A percentile compares a stretch with the other conserved stretches of the same genome.
Evolutionary conservation across 2,113 vertebrate species (phyloP).

Genomic region (Oryctolagus cuniculus): mOryCun1.1 NC_091433.1:130810001-130810500

Average conservation of each 20-base stretch:
- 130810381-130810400: background rate
- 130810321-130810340: background rate
- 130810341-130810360: constrained; percentile 3
- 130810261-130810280: background rate
- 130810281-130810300: background rate
- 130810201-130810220: background rate
- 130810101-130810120: background rate
- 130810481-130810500: no score
- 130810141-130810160: background rate
- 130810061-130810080: background rate
- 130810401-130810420: background rate
- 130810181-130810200: background rate
- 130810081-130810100: background rate
- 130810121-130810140: background rate
- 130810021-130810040: background rate
- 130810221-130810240: background rate
- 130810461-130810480: background rate
- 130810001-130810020: background rate
- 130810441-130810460: background rate
- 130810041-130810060: background rate
- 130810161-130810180: background rate
- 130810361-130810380: background rate
- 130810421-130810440: background rate
- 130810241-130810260: background rate
- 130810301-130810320: background rate